phyloP scores from a whole-genome alignment of 2,888 invertebrate genomes.

The Spodoptera littoralis region DNA sequence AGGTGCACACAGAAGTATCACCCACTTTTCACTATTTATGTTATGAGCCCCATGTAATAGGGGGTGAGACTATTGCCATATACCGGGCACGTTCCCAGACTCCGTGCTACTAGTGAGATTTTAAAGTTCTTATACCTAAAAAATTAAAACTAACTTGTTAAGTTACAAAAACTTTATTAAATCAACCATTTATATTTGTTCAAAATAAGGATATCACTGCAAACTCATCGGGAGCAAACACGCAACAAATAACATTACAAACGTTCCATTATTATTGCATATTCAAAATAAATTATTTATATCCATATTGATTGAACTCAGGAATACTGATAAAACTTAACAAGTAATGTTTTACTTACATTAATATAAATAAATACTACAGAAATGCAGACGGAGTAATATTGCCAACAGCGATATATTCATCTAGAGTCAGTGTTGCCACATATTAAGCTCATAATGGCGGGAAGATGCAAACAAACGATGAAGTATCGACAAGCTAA shows the following conservation, averaged over 20 bases:
- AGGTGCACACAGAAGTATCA: too few species aligned
- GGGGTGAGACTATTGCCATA: too few species aligned
- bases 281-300: slow-evolving; percentile 47
- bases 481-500: too few species aligned
- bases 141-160: slow-evolving; percentile 22
- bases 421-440: slow-evolving; percentile 2
- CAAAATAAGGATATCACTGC: slow-evolving; percentile 69
- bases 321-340: slow-evolving; percentile 67
- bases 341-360: slow-evolving; percentile 60
- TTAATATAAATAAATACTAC: slow-evolving; percentile 56
- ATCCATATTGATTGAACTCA: slow-evolving; percentile 43
- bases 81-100: too few species aligned
- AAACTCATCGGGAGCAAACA: slow-evolving; percentile 61
- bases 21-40: too few species aligned
- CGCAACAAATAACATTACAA: slow-evolving; percentile 63
- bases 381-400: slow-evolving; percentile 51
- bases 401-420: slow-evolving; percentile 28
- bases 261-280: slow-evolving; percentile 58
- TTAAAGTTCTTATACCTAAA: too few species aligned
- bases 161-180: slow-evolving; percentile 66
- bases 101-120: too few species aligned
- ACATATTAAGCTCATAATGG: too few species aligned
- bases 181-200: slow-evolving; percentile 75
- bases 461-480: too few species aligned
- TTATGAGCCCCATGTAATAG: too few species aligned